Base-by-base conservation (phyloP, 2,797 vertebrate species). In the Alectoris magna region DNA sequence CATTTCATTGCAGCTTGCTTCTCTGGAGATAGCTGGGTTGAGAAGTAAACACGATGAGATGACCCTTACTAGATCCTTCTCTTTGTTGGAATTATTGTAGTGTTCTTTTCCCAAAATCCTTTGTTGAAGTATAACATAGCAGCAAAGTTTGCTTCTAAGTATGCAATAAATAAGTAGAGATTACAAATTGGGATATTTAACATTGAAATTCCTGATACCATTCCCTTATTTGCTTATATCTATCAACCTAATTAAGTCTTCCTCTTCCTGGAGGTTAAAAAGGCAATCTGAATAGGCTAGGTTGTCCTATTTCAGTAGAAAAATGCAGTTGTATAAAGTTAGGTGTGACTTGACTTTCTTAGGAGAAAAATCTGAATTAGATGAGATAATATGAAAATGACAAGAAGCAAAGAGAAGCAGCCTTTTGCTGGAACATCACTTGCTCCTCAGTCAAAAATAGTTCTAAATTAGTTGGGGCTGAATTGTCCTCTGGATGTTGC, bases 231-330 rank as follows among this genome's bases (percentile, higher is more conserved):
- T 91, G 86, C 74, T 34, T 79, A 9, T 90, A 95, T 79, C 88
- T 94, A 77, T 96, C 87, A 85, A 67, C 83, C 91, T 95, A 83
- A 94, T 96, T 94, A 95, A 95, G 86, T 78, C 38, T 87, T 69
- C 36, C 36, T 48, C 72, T 95, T 94, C 86, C 79, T 75, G 74
- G 76, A 93, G 91, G 90, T 95, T 94, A 78, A 79, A 75, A 88
- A 88, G 78, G 76, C 55, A 41, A 68, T 90, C 69, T 90, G 92
- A 94, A 91, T 94, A 94, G 93, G 86, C 69, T 94, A 81, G 74
- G 24, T 76, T n/a, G 51, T 63, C 90, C 24, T 51, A 6, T 51
- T 71, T 39, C 24, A 71, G 41, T 38, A 70, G 46, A 83, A 92
- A 51, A 77, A 84, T 41, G 38, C 55, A 56, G 69, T 80, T 94